These are phyloP conservation scores for Diceros bicornis DNA, from an alignment of 2,797 vertebrate species.

Conservation along the genomic window DNA sequence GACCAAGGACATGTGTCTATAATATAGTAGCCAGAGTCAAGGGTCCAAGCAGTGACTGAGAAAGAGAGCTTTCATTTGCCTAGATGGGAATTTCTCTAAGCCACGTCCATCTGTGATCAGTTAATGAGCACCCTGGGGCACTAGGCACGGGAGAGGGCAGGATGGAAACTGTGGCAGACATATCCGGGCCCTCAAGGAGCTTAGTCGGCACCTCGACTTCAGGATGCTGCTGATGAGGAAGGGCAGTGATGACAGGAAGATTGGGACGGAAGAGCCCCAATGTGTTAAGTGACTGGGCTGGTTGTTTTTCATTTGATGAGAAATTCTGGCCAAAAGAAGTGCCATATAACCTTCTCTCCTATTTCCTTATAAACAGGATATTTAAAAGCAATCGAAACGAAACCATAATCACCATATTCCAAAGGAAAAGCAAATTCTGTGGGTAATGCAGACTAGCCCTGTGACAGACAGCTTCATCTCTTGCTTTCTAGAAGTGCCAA, in stretches of 20 bases:
- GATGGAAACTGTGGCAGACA: neutral
- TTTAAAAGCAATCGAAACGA: slow-evolving; percentile 63
- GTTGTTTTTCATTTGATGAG: slow-evolving; percentile 60
- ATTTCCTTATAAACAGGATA: slow-evolving; percentile 56
- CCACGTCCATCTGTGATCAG: neutral
- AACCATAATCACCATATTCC: slow-evolving; percentile 42
- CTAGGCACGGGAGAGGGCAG: neutral
- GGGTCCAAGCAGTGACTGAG: neutral
- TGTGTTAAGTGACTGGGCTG: neutral
- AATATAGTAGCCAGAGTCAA: neutral
- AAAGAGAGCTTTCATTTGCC: neutral
- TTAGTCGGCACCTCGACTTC: neutral
- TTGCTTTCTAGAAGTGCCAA: slow-evolving; percentile 35
- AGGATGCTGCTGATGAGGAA: neutral
- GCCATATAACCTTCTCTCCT: slow-evolving; percentile 9
- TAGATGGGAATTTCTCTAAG: slow-evolving; percentile 43
- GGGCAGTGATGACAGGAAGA: neutral
- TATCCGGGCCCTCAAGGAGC: neutral
- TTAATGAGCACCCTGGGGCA: neutral
- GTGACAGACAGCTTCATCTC: neutral
- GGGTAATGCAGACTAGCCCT: neutral
- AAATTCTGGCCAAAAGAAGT: neutral
- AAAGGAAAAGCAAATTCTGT: slow-evolving; percentile 72
- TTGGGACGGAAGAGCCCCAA: neutral
- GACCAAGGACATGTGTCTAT: neutral